These are phyloP conservation scores for Apis cerana DNA, from an alignment of 1,140 invertebrate genomes.

Conservation along the genomic window DNA sequence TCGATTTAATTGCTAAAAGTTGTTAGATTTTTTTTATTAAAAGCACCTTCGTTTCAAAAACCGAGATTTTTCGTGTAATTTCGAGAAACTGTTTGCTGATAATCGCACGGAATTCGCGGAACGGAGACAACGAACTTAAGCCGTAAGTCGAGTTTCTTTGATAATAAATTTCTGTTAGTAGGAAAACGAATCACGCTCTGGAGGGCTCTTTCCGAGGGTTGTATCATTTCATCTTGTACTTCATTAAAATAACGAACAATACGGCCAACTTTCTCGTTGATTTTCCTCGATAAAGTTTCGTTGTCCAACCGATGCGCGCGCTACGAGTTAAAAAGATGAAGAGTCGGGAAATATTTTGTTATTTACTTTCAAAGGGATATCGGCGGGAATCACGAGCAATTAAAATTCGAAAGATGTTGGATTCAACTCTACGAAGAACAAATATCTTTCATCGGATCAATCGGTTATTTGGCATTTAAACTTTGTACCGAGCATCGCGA, in stretches of 20 bases:
- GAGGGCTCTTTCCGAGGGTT: neutral
- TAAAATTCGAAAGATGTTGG: neutral
- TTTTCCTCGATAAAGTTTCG: conserved; percentile 18
- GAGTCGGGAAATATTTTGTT: neutral
- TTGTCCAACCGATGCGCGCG: neutral
- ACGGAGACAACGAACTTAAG: neutral
- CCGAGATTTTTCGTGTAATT: too few species aligned
- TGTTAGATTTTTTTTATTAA: too few species aligned
- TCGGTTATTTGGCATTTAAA: too few species aligned
- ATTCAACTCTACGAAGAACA: neutral
- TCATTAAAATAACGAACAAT: conserved; percentile 34
- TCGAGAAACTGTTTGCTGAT: too few species aligned
- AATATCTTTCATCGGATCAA: too few species aligned
- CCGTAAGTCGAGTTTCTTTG: conserved; percentile 22
- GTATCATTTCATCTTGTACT: conserved; percentile 13
- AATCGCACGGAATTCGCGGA: too few species aligned
- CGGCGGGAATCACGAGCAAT: neutral
- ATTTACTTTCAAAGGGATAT: too few species aligned
- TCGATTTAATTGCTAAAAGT: too few species aligned
- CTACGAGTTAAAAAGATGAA: neutral
- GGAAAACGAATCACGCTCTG: conserved; percentile 31
- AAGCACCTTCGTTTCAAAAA: too few species aligned
- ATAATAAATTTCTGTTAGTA: conserved; percentile 25
- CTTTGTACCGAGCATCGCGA: too few species aligned
- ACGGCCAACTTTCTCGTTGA: conserved; percentile 24